Percentiles rank a stretch among this genome's conserved stretches.
These are phyloP conservation scores for Calliscelio sp. DNA, from an alignment of 2,888 invertebrate genomes.

Conservation along the genomic window DNA sequence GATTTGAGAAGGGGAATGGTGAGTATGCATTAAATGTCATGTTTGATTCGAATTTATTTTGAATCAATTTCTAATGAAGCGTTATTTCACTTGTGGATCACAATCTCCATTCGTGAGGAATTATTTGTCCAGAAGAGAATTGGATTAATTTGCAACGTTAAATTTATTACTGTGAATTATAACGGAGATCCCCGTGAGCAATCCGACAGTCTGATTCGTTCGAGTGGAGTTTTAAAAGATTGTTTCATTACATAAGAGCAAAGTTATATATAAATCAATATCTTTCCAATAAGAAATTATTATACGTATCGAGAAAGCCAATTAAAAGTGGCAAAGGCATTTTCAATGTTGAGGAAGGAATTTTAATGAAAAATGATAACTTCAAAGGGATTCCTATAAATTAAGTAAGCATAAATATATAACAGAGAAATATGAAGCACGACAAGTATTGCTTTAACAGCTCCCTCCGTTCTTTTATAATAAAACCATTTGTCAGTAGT, in stretches of 20 bases:
- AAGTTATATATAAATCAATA: conserved; percentile 2
- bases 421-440: background rate
- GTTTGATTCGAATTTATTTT: conserved; percentile 46
- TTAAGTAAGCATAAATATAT: conserved; percentile 11
- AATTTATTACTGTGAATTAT: conserved; percentile 19
- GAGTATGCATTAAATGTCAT: conserved; percentile 38
- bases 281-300: conserved; percentile 1
- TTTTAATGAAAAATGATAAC: background rate
- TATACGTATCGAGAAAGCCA: background rate
- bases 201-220: background rate
- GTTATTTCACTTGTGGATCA: background rate
- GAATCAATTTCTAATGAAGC: conserved; percentile 29
- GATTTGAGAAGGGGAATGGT: conserved; percentile 21
- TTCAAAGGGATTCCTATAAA: background rate
- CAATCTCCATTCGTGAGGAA: background rate
- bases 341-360: background rate
- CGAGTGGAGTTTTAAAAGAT: conserved; percentile 4
- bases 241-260: background rate
- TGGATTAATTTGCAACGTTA: conserved; percentile 26
- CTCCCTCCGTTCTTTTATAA: background rate
- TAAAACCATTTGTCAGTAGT: conserved; percentile 20
- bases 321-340: conserved; percentile 7
- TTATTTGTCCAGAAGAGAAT: conserved; percentile 7
- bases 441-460: background rate
- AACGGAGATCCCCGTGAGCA: conserved; percentile 6